Conservation (phyloP, 2,113 vertebrate genomes). For the Panthera uncia region DNA sequence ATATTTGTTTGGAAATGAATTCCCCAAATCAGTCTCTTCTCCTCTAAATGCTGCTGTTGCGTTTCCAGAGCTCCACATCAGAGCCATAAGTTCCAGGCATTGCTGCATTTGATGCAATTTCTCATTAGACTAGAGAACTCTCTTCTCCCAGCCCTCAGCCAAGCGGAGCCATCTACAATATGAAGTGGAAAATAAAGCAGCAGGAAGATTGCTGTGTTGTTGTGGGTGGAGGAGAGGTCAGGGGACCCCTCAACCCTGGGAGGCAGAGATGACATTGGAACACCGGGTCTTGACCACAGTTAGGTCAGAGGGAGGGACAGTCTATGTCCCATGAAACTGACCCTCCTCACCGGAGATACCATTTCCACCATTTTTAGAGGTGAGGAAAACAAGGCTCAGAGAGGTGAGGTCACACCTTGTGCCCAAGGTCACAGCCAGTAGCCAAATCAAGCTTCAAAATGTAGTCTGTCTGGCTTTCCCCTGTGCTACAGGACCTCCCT, state of each 20-base stretch:
- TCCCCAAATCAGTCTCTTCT: neutral
- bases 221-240: neutral
- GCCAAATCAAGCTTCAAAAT: neutral
- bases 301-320: neutral
- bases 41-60: neutral
- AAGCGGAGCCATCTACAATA: neutral
- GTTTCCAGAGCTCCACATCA: neutral
- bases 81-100: neutral
- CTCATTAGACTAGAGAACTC: neutral
- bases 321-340: neutral
- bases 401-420: neutral
- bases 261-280: neutral
- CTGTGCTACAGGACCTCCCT: neutral
- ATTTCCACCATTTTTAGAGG: neutral
- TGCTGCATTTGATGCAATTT: neutral
- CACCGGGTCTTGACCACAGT: neutral
- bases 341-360: neutral
- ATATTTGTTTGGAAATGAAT: neutral
- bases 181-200: neutral
- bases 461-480: neutral
- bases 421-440: neutral
- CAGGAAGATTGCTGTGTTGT: neutral
- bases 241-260: neutral
- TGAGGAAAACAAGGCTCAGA: neutral
- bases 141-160: neutral